Base-by-base conservation (phyloP, 2,888 invertebrate genomes). In the Mythimna lalbum region DNA sequence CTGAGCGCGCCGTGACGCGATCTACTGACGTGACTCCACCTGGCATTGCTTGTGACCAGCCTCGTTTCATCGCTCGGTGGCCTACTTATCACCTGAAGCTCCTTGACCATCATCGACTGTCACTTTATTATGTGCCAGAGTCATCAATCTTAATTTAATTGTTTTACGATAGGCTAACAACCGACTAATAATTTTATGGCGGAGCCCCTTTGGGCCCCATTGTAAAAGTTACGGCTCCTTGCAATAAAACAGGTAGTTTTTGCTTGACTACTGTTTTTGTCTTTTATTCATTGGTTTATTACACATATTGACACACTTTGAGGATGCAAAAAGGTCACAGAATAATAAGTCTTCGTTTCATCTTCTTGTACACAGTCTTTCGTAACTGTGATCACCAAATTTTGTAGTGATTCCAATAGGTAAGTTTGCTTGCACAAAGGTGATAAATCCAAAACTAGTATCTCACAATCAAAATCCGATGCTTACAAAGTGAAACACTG, bases 141-240 rank as follows among this genome's bases (percentile, higher is more conserved):
- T 90, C 93, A 94, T 94, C 87, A 91, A 93, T 91, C 84, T 84
- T 87, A 84, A 85, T 88, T 87, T 89, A 89, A 93, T 93, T 88
- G 91, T 90, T 95, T 94, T 94, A 95, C 88, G 92, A 91, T 88
- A 86, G 84, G 80, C 87, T 87, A 89, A 90, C 88, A 86, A 92
- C 90, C 85, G 83, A 85, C 89, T 88, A 88, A 88, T 91, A 90
- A 88, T 89, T 95, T 95, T 96, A 96, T 95, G 95, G 95, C 89
- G 95, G 95, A 91, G 94, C 95, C 92, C 93, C 88, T 93, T 91
- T 91, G 86, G 92, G 92, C 90, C 92, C 93, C 95, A 96, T 95
- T 94, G 93, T 95, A 92, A 93, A 94, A 88, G 84, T 88, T 89
- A 89, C 85, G 81, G 85, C 88, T 88, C 88, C 88, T 88, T 82